Conservation (phyloP, 2,113 vertebrate species). For the Trochalopteron elliotii region DNA sequence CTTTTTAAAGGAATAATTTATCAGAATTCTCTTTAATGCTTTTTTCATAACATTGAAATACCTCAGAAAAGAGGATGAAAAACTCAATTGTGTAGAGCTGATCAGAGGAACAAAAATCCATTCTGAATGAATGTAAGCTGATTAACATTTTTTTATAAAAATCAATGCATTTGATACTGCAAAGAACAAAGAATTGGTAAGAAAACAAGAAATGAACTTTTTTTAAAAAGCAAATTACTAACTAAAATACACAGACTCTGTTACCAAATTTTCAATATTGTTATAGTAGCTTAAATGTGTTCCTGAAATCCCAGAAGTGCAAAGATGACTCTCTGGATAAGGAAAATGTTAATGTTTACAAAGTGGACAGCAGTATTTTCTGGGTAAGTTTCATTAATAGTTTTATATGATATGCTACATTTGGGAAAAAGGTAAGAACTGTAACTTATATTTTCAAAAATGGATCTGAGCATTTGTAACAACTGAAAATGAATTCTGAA, state of each 20-base stretch:
- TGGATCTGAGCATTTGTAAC: not conserved
- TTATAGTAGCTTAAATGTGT: not conserved
- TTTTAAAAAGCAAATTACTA: not conserved
- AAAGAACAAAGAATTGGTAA: slow-evolving; percentile 46
- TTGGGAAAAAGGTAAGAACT: not conserved
- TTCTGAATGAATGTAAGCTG: slow-evolving; percentile 58
- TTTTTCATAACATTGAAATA: slow-evolving; percentile 51
- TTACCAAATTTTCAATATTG: not conserved
- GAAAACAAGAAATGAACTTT: not conserved
- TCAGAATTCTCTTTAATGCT: slow-evolving; percentile 36
- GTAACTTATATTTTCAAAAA: not conserved
- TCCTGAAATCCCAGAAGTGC: not conserved
- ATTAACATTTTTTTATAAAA: slow-evolving; percentile 64
- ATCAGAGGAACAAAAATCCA: slow-evolving; percentile 63
- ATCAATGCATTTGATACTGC: slow-evolving; percentile 55
- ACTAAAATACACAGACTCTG: not conserved
- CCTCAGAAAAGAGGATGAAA: slow-evolving; percentile 54
- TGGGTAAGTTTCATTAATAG: not conserved
- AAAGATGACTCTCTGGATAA: not conserved
- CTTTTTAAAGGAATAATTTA: slow-evolving; percentile 32
- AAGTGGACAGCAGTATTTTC: not conserved
- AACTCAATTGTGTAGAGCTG: slow-evolving; percentile 59
- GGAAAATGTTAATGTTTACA: not conserved
- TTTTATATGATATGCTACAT: not conserved
- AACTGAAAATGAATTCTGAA: not conserved